Base-by-base conservation (phyloP, 1,140 invertebrate species). In the Macrostomum lignano region DNA sequence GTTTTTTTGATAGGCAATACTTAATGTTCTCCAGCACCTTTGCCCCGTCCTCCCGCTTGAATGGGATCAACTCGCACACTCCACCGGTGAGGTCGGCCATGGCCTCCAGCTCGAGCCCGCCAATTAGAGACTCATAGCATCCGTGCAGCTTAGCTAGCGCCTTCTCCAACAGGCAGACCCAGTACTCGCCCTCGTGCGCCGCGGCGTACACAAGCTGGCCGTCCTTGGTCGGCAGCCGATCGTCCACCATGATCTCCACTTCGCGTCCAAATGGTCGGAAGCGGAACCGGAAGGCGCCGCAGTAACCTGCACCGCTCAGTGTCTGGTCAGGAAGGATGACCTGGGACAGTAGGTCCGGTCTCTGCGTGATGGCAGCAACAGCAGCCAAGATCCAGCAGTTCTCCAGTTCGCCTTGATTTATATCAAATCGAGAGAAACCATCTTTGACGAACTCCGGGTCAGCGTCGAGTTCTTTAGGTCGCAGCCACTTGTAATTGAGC, bases 251-350 rank as follows among this genome's bases (percentile, higher is more conserved):
- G 1, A 73, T 60, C 44, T 74, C 69, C 31, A 65, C 58, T 68
- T 69, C 72, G 43, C 68, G 65, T 3, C 69, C 69, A 48, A 69
- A 71, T 43, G 67, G 65, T 67, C 68, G 71, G 47, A 71, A 71
- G 17, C 66, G 50, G 51, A 71, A 71, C 42, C 67, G 69, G 49
- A 42, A 42, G 14, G 33, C 26, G 9, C 41, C 41, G 38, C 20
- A 21, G 33, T 36, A 34, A 21, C 35, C 20, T 45, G 43, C 46
- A 46, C 67, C 67, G 39, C 38, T 45, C 52, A 68, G 72, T 33
- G 51, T 62, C 51, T 67, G 69, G 32, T 71, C 68, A 2, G 65
- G 59, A 1, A 67, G 67, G 17, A 70, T 65, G 7, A 69, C 66
- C 31, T 67, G 44, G 28, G 69, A 64, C 3, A 71, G 48, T 42